phyloP scores from a whole-genome alignment of 2,797 vertebrate genomes.

The Siniperca undulata region DNA sequence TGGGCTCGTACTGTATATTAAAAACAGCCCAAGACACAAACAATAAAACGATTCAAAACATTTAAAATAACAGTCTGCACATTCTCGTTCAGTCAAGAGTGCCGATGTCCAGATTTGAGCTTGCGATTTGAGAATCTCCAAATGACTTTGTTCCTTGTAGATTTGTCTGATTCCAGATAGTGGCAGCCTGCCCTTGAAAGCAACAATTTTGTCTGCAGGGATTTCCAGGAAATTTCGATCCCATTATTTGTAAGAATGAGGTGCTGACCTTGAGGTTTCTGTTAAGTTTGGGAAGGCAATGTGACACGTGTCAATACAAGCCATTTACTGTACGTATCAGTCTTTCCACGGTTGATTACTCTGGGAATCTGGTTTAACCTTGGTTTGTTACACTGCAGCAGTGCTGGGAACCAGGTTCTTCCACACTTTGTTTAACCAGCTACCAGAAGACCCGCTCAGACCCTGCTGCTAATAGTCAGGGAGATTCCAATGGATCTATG shows the following conservation, averaged over 20 bases:
- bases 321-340: background rate
- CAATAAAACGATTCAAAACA: background rate
- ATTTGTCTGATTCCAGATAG: background rate
- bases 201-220: background rate
- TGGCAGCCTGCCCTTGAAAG: background rate
- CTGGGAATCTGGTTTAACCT: constrained; percentile 8
- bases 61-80: background rate
- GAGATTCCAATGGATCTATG: background rate
- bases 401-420: background rate
- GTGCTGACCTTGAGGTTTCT: background rate
- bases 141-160: background rate
- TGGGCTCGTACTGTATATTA: background rate
- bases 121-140: background rate
- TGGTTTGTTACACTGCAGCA: constrained; percentile 5
- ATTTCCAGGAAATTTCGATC: background rate
- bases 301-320: background rate
- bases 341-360: background rate
- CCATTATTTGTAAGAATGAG: background rate
- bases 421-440: background rate
- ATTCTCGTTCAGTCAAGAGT: background rate
- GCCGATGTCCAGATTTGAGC: background rate
- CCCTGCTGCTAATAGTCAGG: background rate
- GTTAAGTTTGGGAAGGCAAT: background rate
- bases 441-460: background rate
- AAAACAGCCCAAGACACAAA: background rate